These are phyloP conservation scores for Dynastes maya DNA, from an alignment of 2,888 invertebrate species.

Conservation along the genomic window DNA sequence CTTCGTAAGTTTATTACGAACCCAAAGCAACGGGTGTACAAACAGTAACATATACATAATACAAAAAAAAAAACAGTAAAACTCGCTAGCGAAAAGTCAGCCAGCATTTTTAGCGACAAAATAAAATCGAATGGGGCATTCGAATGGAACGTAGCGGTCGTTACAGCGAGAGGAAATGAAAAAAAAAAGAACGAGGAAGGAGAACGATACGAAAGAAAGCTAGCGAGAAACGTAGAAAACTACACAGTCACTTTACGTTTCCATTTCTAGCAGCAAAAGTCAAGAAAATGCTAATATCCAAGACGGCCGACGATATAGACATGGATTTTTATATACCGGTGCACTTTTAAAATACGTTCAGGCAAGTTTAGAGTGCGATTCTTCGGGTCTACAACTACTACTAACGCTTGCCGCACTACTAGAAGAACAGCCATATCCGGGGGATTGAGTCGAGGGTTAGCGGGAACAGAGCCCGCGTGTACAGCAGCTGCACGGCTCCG, in stretches of 20 bases:
- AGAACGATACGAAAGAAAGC: not conserved
- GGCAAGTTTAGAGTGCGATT: constrained; percentile 40
- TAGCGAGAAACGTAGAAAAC: constrained; percentile 36
- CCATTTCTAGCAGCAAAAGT: constrained; percentile 22
- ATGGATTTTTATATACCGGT: constrained; percentile 45
- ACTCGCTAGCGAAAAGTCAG: constrained; percentile 4
- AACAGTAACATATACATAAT: not conserved
- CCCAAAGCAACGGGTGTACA: not conserved
- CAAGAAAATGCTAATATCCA: constrained; percentile 48
- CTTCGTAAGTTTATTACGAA: constrained; percentile 12
- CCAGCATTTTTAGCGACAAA: constrained; percentile 3
- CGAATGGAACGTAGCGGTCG: constrained; percentile 21
- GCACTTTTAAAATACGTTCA: constrained; percentile 48
- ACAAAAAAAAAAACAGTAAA: not conserved
- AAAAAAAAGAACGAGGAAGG: not conserved
- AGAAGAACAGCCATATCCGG: not conserved
- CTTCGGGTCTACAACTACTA: constrained; percentile 25
- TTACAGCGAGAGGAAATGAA: constrained; percentile 12
- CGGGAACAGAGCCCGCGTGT: constrained; percentile 6
- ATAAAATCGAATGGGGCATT: constrained; percentile 25
- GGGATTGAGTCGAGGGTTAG: constrained; percentile 25
- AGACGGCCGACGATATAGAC: constrained; percentile 20
- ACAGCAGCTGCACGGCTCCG: constrained; percentile 28
- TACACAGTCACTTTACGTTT: constrained; percentile 44
- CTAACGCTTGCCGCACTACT: not conserved